Base-by-base conservation (phyloP, 2,113 vertebrate genomes). In the Ramphastos sulfuratus region DNA sequence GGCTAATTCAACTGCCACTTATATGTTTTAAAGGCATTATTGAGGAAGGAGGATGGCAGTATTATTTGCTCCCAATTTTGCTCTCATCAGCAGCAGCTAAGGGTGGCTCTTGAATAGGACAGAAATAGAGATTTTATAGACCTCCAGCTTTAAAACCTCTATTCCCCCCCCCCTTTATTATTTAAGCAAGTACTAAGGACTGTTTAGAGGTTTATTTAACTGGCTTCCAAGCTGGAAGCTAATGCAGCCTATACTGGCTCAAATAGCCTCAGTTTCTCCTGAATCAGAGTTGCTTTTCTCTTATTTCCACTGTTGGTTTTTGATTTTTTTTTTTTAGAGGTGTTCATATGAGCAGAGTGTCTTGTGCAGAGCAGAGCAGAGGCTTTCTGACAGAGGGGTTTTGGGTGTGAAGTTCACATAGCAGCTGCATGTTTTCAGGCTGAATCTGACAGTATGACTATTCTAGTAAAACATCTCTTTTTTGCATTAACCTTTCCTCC, bases 1-100 rank as follows among this genome's bases (percentile, higher is more conserved):
- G 96, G 91, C 93, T 94, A 93, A 91, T 96, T 96, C 94, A 90
- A 83, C 80, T 60, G 93, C 92, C 92, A 97, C 95, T 95, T 95
- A 94, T 55, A 75, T 80, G 94, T 96, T 97, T 91, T 96, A 84
- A 96, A 97, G 93, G 83, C 93, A 70, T 94, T 95, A 67, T 69
- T 82, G 92, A 92, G 92, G 90, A 95, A 93, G 87, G 73, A 94
- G 82, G 88, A 77, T 72, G 88, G 72, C 79, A 37, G 84, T 94
- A 87, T 93, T 87, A 94, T 96, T 97, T 96, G 95, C 95, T 94
- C 75, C 87, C 92, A 89, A 75, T 95, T 87, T 96, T 91, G 79
- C 59, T 92, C 87, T 95, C 92, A 77, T 91, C 91, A 95, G 44
- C 59, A 77, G 82, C 90, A 86, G 90, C 89, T 87, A 90, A 95